Percentiles rank a stretch among this genome's conserved stretches.
These are phyloP conservation scores for Drepana arcuata DNA, from an alignment of 1,140 invertebrate species.

Conservation along the genomic window DNA sequence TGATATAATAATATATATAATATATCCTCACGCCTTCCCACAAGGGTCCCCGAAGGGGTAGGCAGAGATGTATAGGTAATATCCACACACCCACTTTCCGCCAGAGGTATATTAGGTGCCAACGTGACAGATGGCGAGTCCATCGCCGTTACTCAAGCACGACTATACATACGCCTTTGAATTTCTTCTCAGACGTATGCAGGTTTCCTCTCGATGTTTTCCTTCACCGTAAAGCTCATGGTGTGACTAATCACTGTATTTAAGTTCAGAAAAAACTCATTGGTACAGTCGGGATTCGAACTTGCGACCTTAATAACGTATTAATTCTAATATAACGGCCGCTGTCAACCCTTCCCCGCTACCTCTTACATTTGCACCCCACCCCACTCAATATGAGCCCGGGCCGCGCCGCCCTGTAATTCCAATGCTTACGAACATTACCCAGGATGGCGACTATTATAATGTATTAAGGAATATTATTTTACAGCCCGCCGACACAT, in stretches of 20 bases:
- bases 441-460: constrained; percentile 65
- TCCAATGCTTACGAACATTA: constrained; percentile 70
- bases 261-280: neutral
- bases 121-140: too few species aligned
- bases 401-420: constrained; percentile 63
- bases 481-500: constrained; percentile 51
- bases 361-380: constrained; percentile 19
- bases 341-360: neutral
- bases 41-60: too few species aligned
- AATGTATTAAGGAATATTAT: constrained; percentile 72
- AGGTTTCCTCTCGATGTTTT: neutral
- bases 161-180: neutral
- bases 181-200: neutral
- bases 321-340: neutral
- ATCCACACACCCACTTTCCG: too few species aligned
- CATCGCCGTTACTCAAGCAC: too few species aligned
- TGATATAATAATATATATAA: too few species aligned
- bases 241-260: neutral
- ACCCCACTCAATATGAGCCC: constrained; percentile 33
- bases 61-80: too few species aligned
- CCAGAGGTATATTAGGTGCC: too few species aligned
- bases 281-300: neutral
- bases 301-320: too few species aligned
- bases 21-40: too few species aligned
- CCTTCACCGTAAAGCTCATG: neutral